Evolutionary conservation across 2,113 vertebrate species (phyloP), one percentile per base, ranked within the genome.

Genomic region (Oryzias curvinotus): DNA sequence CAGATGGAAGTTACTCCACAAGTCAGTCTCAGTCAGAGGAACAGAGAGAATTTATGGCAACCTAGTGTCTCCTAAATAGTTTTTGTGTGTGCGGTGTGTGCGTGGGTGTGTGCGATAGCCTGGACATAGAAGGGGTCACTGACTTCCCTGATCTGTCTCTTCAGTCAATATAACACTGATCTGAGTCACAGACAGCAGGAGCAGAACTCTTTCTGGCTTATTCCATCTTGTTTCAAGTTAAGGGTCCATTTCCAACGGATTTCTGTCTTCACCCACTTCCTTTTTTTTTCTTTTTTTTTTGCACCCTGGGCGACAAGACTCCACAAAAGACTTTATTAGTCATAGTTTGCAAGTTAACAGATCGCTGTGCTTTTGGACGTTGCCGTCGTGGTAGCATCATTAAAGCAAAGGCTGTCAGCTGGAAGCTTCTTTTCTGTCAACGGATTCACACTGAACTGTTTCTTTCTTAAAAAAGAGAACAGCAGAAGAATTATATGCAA

Each of bases 301-400:
- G 53, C 75, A 43, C 66, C 52, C 49, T 21, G 21, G 61, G 58
- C 59, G 59, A 73, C 77, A 69, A 62, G 53, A 67, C 28, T 23
- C 60, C 56, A 58, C 83, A 73, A 74, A 57, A 71, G 73, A 44
- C 30, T 83, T 73, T 70, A 71, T 76, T 80, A 62, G 73, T 48
- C 52, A 19, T 51, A 46, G 49, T 82, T 74, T 45, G 3, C 64
- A 54, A 57, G n/a, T 43, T 10, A 18, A 17, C 60, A 70, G 65
- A 61, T 57, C 46, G 50, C 66, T 66, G 67, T 59, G 62, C 28
- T 45, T 67, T 73, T 73, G 71, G 56, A 23, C 49, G 73, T 63
- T 65, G 62, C 66, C 63, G 48, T 56, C 8, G 4, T 42, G 19
- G 64, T 54, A 52, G 52, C 69, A 59, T 64, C 44, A 16, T 73